Evolutionary conservation across 2,797 vertebrate genomes (phyloP), one percentile per base, ranked within the genome.

Genomic region (Manis crassicaudata): DNA sequence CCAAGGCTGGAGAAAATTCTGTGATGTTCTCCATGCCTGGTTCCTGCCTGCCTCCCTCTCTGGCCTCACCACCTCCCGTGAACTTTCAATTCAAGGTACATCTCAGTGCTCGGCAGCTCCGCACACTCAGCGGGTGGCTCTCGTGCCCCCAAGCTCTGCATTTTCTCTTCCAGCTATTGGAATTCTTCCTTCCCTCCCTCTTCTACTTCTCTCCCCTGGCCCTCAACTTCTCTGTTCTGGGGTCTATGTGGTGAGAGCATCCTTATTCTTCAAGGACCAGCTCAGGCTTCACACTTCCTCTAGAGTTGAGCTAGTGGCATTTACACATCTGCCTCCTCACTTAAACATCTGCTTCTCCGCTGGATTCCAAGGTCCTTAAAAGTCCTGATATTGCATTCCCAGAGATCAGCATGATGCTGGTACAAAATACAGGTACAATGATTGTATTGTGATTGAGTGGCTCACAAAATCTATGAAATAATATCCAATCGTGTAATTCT

Each of bases 31-130:
- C 52, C 43, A 11, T 5, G 56, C 11, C 8, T 25, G 32, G 17
- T 25, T 14, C 27, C 8, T 25, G 40, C 68, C n/a, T 29, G 52
- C 25, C n/a, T 54, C 14, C 46, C 32, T 54, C 73, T 6, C 70
- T 63, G 89, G 27, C 72, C 54, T 14, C 11, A 16, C 9, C 7
- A 20, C n/a, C 29, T 54, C 7, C n/a, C 67, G 46, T 0, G 0
- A 0, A 2, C n/a, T 50, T 25, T 54, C 17, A 25, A 1, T n/a
- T 67, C n/a, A 18, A 62, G 37, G 25, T 29, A 12, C 10, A 11
- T 37, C 3, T n/a, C 12, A 7, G 1, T 6, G 3, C 37, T 23
- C 1, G 4, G 63, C 12, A 8, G 16, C 1, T 58, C 35, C 60
- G 80, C 90, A 82, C 5, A 4, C 10, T 79, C 58, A 12, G 12